Evolutionary conservation across 2,113 vertebrate species (phyloP), one percentile per base, ranked within the genome.

Genomic region (Pipra filicauda): DNA sequence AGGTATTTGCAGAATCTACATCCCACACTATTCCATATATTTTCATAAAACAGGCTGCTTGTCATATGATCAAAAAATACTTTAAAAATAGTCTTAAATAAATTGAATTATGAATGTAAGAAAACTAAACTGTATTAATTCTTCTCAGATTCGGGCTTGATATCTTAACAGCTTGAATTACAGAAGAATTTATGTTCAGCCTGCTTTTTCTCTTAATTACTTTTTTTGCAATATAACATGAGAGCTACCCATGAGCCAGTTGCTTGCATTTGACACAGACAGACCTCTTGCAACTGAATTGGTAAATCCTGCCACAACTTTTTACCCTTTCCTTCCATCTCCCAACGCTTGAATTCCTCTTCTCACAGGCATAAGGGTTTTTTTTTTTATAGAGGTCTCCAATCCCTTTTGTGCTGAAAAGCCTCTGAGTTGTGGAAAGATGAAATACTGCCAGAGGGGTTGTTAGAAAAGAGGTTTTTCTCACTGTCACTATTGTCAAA

Each of bases 201-300:
- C 41, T 80, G 83, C 49, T 94, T 89, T 91, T 78, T 43, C 93
- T 95, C 44, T 92, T 95, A 85, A 96, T 97, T 96, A 81, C 75
- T 94, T 95, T 94, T 96, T 88, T 85, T 93, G 94, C 84, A 82
- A 77, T 96, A 55, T 90, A 90, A 90, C 85, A 87, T 88, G 69
- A 94, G 91, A 93, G 43, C 19, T 71, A 49, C 66, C 94, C 59
- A 30, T 75, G 88, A 95, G 57, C 74, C 69, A 69, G 21, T 95
- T 74, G 78, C 78, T 96, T 0, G 54, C 33, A n/a, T 82, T 91
- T 69, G 71, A 80, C 33, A 69, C n/a, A 94, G 96, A 93, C 48
- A 94, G 44, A 96, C 72, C 31, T 86, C 59, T 62, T 69, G 84
- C 14, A 39, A 37, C 51, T 83, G 78, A 79, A 59, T 67, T 79